A percentile compares a stretch with the other conserved stretches of the same genome.
phyloP scores from a whole-genome alignment of 2,888 invertebrate genomes.

The Notodonta dromedarius region DNA sequence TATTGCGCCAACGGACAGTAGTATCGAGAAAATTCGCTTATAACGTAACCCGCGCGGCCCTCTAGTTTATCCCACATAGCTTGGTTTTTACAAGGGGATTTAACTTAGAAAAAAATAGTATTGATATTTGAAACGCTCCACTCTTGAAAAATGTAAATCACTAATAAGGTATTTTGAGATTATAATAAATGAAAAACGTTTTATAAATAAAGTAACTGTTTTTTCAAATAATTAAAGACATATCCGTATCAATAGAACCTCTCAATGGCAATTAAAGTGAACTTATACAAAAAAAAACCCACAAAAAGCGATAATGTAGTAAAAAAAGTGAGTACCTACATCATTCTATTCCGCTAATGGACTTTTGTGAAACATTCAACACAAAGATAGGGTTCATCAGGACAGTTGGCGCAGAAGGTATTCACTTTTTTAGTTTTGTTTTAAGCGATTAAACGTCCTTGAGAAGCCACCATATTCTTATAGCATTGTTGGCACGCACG shows the following conservation, averaged over 20 bases:
- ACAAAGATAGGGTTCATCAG: neutral
- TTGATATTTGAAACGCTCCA: neutral
- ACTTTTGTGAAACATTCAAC: neutral
- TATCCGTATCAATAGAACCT: too few species aligned
- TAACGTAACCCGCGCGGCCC: constrained; percentile 32
- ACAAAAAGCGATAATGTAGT: neutral
- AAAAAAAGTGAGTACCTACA: neutral
- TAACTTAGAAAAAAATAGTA: neutral
- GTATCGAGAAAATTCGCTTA: constrained; percentile 32
- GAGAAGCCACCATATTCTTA: constrained; percentile 30
- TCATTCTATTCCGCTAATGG: neutral
- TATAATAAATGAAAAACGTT: too few species aligned
- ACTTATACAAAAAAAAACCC: neutral
- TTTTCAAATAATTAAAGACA: too few species aligned
- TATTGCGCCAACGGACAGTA: constrained; percentile 30
- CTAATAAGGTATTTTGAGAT: too few species aligned
- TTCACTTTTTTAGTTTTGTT: constrained; percentile 41
- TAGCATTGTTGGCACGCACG: constrained; percentile 30
- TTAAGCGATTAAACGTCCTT: constrained; percentile 32
- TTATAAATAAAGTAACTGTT: too few species aligned
- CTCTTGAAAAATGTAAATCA: too few species aligned
- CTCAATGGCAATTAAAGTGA: neutral
- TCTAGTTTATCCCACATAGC: constrained; percentile 11
- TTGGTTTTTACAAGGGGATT: neutral
- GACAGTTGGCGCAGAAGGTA: constrained; percentile 28